A percentile compares a stretch with the other conserved stretches of the same genome.
phyloP scores from a whole-genome alignment of 2,797 vertebrate genomes.

The Acanthiza pusilla region DNA sequence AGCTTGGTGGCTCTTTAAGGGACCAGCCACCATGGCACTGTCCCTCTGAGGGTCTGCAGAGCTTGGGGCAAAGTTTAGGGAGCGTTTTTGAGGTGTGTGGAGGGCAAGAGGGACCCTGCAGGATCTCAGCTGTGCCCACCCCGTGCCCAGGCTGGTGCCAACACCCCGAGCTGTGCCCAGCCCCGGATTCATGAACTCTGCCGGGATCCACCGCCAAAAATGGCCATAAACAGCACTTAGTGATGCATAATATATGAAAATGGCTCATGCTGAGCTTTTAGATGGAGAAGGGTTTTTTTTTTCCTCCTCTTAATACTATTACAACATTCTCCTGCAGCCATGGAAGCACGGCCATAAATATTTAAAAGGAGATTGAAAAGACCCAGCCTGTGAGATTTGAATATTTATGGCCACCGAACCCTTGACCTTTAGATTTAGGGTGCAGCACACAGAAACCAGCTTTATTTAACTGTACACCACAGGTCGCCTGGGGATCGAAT shows the following conservation, averaged over 20 bases:
- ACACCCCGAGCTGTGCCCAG: not conserved
- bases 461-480: not conserved
- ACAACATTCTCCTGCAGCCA: not conserved
- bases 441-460: not conserved
- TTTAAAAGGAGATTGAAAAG: not conserved
- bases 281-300: not conserved
- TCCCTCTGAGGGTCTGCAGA: fast-evolving
- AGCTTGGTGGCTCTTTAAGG: too few species aligned
- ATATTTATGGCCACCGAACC: not conserved
- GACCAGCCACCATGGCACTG: fast-evolving
- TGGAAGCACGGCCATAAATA: not conserved
- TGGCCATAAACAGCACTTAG: not conserved
- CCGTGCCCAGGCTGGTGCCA: not conserved
- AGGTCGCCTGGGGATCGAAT: not conserved
- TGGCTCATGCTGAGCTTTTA: not conserved
- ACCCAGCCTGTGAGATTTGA: not conserved
- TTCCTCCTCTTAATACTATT: not conserved
- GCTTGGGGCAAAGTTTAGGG: not conserved
- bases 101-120: not conserved
- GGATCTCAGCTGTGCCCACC: not conserved
- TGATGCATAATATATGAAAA: not conserved
- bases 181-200: not conserved
- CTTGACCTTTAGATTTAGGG: conserved; percentile 8
- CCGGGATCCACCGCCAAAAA: not conserved
- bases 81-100: not conserved